Evolutionary conservation across 1,140 invertebrate species (phyloP), one percentile per base, ranked within the genome.

Genomic region (Drosophila pallidifrons): DNA sequence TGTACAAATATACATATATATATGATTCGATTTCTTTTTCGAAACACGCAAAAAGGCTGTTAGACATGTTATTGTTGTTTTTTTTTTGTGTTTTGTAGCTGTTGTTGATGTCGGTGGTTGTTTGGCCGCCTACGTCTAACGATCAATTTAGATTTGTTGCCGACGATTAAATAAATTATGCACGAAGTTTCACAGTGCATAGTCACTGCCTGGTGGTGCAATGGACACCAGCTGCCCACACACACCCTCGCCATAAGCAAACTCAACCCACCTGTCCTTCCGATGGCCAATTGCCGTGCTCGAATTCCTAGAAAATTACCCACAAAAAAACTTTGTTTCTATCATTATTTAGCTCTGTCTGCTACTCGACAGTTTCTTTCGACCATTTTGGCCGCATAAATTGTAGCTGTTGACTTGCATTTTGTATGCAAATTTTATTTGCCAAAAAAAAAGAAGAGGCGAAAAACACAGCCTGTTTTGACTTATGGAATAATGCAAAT

Each of bases 101-200:
- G 59, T 30, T 59, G 7, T 8, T 61, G 13, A 57, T 47, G 41
- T n/a, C 46, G 71, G 75, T 65, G 57, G 66, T 47, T 61, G 43
- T 30, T 47, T 59, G 16, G 46, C 61, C 71, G 63, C 74, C 75
- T 77, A 73, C 65, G 83, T 46, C 77, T 75, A 81, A 78, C 86
- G 89, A 91, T 91, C 86, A 90, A 91, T 91, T 91, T 85, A 91
- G 90, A 91, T 91, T 91, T 91, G 81, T 76, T 83, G 67, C 55
- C 46, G 63, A 79, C 90, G 90, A 91, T 91, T 91, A 91, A 90
- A 90, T 87, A 91, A 91, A 91, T 91, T 91, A 91, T 88, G 73
- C 88, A 78, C 75, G 68, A 75, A 75, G 75, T 66, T 70, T 35
- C 32, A 64, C 61, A 49, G 16, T 72, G 60, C 20, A 68, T 15